These are phyloP conservation scores for Ataeniobius toweri DNA, from an alignment of 2,797 vertebrate species.

Conservation along the genomic window DNA sequence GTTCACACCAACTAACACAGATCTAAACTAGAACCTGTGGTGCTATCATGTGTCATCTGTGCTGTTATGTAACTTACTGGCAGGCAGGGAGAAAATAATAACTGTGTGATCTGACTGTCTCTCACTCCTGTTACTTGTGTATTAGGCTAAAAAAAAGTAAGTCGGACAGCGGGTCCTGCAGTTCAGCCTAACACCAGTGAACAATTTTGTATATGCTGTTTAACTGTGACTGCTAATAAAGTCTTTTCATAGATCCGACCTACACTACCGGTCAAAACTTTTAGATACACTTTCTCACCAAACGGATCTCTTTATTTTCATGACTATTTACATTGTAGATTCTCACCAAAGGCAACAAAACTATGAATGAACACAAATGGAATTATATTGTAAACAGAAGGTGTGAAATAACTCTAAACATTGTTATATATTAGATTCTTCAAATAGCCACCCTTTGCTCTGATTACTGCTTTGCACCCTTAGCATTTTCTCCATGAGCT, in stretches of 20 bases:
- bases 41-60: slow-evolving; percentile 29
- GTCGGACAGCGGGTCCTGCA: background rate
- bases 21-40: slow-evolving; percentile 19
- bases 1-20: slow-evolving; percentile 21
- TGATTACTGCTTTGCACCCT: no score
- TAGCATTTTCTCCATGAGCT: no score
- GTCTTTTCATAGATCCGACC: background rate
- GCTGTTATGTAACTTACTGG: slow-evolving; percentile 44
- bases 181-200: slow-evolving; percentile 21
- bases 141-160: slow-evolving; percentile 22
- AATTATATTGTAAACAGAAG: no score
- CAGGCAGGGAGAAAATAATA: slow-evolving; percentile 8
- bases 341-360: no score
- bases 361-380: no score
- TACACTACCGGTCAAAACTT: no score
- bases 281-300: no score
- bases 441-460: no score
- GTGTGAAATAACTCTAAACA: no score
- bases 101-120: background rate
- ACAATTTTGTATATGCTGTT: slow-evolving; percentile 13
- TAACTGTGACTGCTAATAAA: background rate
- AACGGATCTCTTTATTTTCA: no score
- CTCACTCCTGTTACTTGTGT: slow-evolving; percentile 10
- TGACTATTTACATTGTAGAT: no score
- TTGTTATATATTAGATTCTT: no score